These are phyloP conservation scores for Geodia barretti DNA, from an alignment of 37 sponge, comb jelly and placozoan genomes.

Conservation along the genomic window DNA sequence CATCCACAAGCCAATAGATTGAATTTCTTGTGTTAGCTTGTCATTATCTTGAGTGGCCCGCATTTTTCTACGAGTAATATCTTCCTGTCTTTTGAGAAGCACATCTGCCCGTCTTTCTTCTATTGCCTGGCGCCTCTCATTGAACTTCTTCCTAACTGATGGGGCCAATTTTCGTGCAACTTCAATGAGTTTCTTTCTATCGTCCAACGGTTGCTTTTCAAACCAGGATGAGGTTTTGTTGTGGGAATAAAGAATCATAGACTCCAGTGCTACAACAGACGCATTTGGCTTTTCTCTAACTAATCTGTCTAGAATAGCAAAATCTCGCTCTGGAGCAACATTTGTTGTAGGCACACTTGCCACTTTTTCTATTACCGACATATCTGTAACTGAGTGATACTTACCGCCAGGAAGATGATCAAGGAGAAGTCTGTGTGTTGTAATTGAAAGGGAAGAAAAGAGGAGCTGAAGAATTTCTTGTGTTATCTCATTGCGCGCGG, in stretches of 20 bases:
- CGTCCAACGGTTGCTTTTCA: conserved; percentile 4
- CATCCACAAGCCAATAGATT: conserved; percentile 15
- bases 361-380: neutral
- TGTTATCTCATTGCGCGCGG: neutral
- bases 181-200: conserved; percentile 12
- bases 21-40: conserved; percentile 12
- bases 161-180: conserved; percentile 26
- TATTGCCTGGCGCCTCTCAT: conserved; percentile 1
- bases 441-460: conserved; percentile 27
- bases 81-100: neutral
- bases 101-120: conserved; percentile 4
- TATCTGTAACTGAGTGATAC: conserved; percentile 21
- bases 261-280: conserved; percentile 23
- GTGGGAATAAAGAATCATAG: conserved; percentile 37
- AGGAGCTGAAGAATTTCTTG: conserved; percentile 35
- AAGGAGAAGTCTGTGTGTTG: conserved; percentile 30
- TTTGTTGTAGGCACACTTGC: conserved; percentile 48
- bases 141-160: conserved; percentile 3
- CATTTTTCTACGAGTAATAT: neutral
- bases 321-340: conserved; percentile 45
- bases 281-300: conserved; percentile 52
- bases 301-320: conserved; percentile 33
- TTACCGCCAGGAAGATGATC: conserved; percentile 44
- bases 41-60: conserved; percentile 16
- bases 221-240: conserved; percentile 43